Evolutionary conservation across 2,113 vertebrate species (phyloP).

Genomic region (Coregonus clupeaformis): DNA sequence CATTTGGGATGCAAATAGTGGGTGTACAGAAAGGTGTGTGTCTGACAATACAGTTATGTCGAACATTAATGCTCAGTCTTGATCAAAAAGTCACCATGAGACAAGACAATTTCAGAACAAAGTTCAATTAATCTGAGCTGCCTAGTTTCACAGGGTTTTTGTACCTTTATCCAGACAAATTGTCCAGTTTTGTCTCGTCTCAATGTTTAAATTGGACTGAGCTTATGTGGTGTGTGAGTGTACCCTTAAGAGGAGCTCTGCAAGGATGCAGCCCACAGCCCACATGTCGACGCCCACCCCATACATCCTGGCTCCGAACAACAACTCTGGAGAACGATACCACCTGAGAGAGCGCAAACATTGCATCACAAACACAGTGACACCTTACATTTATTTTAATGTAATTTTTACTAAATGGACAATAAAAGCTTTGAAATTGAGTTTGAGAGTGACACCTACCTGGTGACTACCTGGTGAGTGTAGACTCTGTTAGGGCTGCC

Average conservation of each 20-base stretch:
- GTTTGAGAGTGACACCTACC: slow-evolving; percentile 67
- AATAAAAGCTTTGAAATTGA: neutral
- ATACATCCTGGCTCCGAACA: slow-evolving; percentile 97
- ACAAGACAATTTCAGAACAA: too few species aligned
- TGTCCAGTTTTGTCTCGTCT: too few species aligned
- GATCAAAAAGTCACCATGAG: too few species aligned
- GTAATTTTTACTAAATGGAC: too few species aligned
- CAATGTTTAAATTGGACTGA: too few species aligned
- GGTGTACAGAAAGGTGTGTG: too few species aligned
- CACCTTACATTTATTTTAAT: neutral
- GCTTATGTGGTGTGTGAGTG: neutral
- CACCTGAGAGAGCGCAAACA: slow-evolving; percentile 74
- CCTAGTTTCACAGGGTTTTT: too few species aligned
- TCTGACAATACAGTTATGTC: too few species aligned
- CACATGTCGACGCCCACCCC: slow-evolving; percentile 98
- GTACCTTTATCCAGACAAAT: too few species aligned
- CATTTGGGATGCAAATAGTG: too few species aligned
- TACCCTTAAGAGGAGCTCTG: slow-evolving; percentile 93
- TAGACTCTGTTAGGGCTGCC: slow-evolving; percentile 95
- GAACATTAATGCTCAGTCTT: too few species aligned
- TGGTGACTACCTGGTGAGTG: slow-evolving; percentile 97
- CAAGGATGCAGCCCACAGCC: slow-evolving; percentile 97
- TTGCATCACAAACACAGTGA: slow-evolving; percentile 4
- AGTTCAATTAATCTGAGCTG: too few species aligned
- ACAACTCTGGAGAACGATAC: slow-evolving; percentile 93